These are phyloP conservation scores for Paraplagusia blochii DNA, from an alignment of 2,113 vertebrate genomes.

Conservation along the genomic window DNA sequence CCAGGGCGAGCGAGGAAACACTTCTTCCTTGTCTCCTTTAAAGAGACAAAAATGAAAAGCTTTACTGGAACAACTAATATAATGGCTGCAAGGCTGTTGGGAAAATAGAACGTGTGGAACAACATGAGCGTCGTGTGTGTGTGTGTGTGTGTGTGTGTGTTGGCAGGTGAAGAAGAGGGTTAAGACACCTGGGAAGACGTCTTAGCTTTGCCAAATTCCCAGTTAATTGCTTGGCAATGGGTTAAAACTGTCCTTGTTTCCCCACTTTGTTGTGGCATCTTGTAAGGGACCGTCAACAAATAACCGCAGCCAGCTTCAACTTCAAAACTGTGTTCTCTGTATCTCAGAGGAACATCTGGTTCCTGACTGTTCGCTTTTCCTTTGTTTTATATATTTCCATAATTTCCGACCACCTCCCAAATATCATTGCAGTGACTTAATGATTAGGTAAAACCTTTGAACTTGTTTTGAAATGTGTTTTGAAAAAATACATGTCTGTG, in stretches of 20 bases:
- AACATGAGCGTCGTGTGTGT: constrained; percentile 71
- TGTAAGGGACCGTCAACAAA: constrained; percentile 50
- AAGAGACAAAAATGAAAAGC: constrained; percentile 76
- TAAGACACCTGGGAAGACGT: constrained; percentile 65
- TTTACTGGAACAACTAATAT: constrained; percentile 75
- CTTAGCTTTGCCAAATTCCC: constrained; percentile 64
- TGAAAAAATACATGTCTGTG: no score
- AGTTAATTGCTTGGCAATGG: constrained; percentile 70
- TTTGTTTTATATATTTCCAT: no score
- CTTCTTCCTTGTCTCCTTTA: constrained; percentile 73
- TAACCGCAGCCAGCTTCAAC: no score
- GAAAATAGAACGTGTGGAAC: constrained; percentile 64
- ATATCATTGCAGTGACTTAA: no score
- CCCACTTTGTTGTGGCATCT: constrained; percentile 42
- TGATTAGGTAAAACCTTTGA: no score
- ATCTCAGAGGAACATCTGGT: constrained; percentile 42
- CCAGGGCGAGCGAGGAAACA: constrained; percentile 67
- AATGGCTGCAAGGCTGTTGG: constrained; percentile 72
- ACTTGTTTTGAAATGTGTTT: no score
- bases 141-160: no score
- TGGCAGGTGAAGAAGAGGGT: constrained; percentile 32
- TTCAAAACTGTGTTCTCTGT: constrained; percentile 34
- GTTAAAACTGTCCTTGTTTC: constrained; percentile 44
- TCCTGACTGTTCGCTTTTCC: constrained; percentile 34
- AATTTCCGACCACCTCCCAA: no score